phyloP scores from a whole-genome alignment of 1,140 invertebrate species.

The Chionoecetes opilio region DNA sequence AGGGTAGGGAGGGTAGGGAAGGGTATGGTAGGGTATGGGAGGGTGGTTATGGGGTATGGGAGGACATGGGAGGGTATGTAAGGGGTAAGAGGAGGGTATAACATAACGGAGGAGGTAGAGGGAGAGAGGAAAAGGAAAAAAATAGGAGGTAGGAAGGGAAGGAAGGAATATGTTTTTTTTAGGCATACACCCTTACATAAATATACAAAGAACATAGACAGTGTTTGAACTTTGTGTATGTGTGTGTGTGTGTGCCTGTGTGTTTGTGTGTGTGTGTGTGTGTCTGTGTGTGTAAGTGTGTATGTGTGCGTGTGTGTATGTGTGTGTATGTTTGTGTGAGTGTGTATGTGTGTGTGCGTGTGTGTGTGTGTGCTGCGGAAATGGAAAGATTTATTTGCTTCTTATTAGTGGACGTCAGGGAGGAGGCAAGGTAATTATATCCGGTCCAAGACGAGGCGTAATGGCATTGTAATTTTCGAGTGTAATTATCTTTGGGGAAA shows the following conservation, averaged over 20 bases:
- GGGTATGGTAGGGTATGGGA: not conserved
- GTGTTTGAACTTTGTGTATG: no score
- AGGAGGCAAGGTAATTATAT: constrained; percentile 42
- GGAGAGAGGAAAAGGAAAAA: not conserved
- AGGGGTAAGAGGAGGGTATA: not conserved
- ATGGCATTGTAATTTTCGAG: constrained; percentile 10
- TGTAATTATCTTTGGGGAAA: constrained; percentile 30
- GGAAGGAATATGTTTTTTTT: no score
- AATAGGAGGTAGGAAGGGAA: not conserved
- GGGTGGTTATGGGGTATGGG: not conserved
- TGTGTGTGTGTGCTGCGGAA: no score
- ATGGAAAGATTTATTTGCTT: constrained; percentile 40
- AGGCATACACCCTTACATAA: no score
- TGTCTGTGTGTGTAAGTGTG: not conserved
- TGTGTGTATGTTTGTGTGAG: no score
- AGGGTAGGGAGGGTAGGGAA: not conserved
- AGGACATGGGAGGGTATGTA: not conserved
- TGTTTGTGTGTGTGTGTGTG: no score
- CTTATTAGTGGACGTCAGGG: constrained; percentile 20
- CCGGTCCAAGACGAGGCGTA: not conserved
- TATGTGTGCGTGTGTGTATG: not conserved
- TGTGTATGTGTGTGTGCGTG: no score
- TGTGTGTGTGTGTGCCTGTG: no score
- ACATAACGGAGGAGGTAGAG: not conserved
- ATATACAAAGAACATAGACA: no score